phyloP scores from a whole-genome alignment of 2,888 invertebrate genomes.

The Saturnia japonica region DNA sequence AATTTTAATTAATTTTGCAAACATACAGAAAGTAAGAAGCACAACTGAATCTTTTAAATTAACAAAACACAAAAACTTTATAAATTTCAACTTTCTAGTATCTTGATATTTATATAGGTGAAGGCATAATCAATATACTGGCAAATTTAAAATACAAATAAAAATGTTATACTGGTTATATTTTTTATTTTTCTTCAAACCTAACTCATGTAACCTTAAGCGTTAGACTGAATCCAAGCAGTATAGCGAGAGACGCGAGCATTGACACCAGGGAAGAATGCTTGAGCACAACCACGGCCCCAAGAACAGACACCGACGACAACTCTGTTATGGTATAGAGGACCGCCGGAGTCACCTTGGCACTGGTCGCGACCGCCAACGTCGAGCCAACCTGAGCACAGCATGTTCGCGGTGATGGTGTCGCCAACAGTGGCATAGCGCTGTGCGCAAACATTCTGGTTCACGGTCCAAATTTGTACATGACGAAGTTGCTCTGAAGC shows the following conservation, averaged over 20 bases:
- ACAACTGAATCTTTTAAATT: too few species aligned
- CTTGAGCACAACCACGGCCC: conserved; percentile 36
- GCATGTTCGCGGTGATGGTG: conserved; percentile 40
- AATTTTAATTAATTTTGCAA: too few species aligned
- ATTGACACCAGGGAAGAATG: conserved; percentile 42
- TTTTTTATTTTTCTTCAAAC: not conserved
- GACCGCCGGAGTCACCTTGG: conserved; percentile 48
- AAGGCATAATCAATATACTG: too few species aligned
- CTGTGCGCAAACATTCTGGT: conserved; percentile 35
- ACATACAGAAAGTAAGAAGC: too few species aligned
- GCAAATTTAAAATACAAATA: not conserved
- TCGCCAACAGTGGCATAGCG: conserved; percentile 29
- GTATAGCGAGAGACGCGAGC: conserved; percentile 37
- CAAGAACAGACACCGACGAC: conserved; percentile 45
- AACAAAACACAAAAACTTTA: too few species aligned
- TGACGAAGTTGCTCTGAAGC: conserved; percentile 44
- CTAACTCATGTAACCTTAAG: conserved; percentile 29
- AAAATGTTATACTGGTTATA: not conserved
- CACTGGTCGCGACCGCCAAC: conserved; percentile 47
- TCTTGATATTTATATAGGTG: too few species aligned
- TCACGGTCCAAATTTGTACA: conserved; percentile 45
- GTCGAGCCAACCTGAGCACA: conserved; percentile 45
- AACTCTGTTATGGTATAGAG: conserved; percentile 42
- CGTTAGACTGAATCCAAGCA: conserved; percentile 45
- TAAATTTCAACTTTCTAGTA: too few species aligned